phyloP scores from a whole-genome alignment of 2,888 invertebrate genomes.

The Rotaria sp. region DNA sequence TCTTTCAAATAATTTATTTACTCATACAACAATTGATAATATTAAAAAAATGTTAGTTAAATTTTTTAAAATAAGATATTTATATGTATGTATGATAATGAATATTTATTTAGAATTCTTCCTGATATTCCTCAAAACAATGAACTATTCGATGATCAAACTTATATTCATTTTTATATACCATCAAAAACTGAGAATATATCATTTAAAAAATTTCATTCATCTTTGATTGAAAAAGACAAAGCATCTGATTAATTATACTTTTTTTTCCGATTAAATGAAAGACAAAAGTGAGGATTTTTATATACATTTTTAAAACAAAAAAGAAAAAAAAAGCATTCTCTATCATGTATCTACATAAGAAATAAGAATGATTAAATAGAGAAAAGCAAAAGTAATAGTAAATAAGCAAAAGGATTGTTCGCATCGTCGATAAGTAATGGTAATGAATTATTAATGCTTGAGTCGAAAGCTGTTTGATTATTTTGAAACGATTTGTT shows the following conservation, averaged over 20 bases:
- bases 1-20: neutral
- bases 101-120: neutral
- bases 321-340: neutral
- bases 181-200: neutral
- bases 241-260: neutral
- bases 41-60: neutral
- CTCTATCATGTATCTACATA: neutral
- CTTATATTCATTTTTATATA: neutral
- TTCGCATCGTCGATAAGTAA: constrained; percentile 22
- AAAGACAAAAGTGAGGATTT: neutral
- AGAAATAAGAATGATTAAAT: neutral
- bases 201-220: neutral
- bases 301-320: neutral
- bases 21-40: neutral
- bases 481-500: neutral
- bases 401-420: neutral
- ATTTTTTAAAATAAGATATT: neutral
- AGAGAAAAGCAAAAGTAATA: neutral
- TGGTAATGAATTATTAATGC: neutral
- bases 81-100: neutral
- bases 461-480: constrained; percentile 14
- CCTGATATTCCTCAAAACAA: neutral
- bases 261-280: neutral
- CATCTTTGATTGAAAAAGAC: neutral
- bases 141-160: neutral